Evolutionary conservation across 2,888 invertebrate species (phyloP).

Genomic region (Liodrosophila aerea): DNA sequence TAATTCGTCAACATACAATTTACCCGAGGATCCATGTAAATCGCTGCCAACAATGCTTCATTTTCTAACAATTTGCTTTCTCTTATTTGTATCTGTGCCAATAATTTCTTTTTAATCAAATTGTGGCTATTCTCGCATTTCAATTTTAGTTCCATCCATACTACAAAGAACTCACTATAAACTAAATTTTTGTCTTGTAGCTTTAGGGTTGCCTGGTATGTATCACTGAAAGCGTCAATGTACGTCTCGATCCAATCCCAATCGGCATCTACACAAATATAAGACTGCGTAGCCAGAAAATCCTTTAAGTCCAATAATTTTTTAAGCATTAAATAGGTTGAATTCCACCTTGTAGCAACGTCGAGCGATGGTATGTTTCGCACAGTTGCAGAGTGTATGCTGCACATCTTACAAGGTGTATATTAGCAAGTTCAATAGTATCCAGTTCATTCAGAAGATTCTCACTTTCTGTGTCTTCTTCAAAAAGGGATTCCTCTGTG

Average conservation of each 20-base stretch:
- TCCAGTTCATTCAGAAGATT: constrained; percentile 1
- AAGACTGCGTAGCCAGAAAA: constrained; percentile 6
- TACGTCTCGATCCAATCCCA: constrained; percentile 9
- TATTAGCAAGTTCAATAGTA: not conserved
- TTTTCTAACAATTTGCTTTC: constrained; percentile 8
- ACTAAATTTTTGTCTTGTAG: constrained; percentile 19
- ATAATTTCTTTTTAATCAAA: constrained; percentile 22
- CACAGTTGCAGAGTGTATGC: constrained; percentile 10
- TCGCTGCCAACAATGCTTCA: constrained; percentile 17
- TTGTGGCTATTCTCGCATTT: constrained; percentile 27
- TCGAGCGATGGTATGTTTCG: constrained; percentile 31
- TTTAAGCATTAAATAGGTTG: constrained; percentile 29
- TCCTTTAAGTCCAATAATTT: constrained; percentile 29
- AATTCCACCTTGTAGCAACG: constrained; percentile 29
- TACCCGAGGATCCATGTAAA: constrained; percentile 17
- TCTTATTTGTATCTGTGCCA: constrained; percentile 15
- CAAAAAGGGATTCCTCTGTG: not conserved
- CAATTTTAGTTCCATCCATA: constrained; percentile 31
- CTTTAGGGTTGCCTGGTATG: constrained; percentile 21
- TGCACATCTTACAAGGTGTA: constrained; percentile 15
- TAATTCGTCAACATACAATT: constrained; percentile 12
- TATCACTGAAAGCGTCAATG: constrained; percentile 5
- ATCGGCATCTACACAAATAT: not conserved
- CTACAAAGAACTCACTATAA: constrained; percentile 26
- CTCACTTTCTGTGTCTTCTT: constrained; percentile 1